Conservation (phyloP, 2,888 invertebrate species). For the Isoperla grammatica region DNA sequence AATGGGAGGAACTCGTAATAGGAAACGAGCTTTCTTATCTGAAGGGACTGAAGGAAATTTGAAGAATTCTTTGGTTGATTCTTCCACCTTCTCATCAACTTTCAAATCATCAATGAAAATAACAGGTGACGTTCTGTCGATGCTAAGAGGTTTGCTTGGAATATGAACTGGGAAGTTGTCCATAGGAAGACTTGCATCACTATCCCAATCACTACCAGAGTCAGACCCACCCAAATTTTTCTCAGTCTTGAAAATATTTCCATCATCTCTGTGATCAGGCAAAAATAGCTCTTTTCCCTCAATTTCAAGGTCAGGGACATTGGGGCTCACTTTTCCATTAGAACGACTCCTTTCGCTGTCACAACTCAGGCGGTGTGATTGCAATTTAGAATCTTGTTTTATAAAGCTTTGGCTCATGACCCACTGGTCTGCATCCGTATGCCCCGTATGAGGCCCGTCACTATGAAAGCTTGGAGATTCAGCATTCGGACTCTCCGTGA, state of each 20-base stretch:
- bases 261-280: not conserved
- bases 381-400: conserved; percentile 4
- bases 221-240: conserved; percentile 1
- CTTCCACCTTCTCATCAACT: not conserved
- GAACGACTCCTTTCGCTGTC: conserved; percentile 3
- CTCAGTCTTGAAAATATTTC: not conserved
- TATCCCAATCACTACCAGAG: conserved; percentile 32
- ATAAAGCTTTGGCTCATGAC: conserved; percentile 21
- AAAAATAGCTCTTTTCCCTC: conserved; percentile 1
- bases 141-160: not conserved
- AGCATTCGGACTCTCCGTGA: conserved; percentile 25
- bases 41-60: not conserved
- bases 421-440: conserved; percentile 22
- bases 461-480: conserved; percentile 24
- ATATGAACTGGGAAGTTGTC: conserved; percentile 21
- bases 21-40: conserved; percentile 23
- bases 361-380: not conserved
- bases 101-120: not conserved
- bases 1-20: conserved; percentile 29
- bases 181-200: conserved; percentile 33
- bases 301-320: conserved; percentile 1
- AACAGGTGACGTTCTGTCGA: not conserved
- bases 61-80: not conserved
- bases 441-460: conserved; percentile 14
- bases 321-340: not conserved